phyloP scores from a whole-genome alignment of 2,113 vertebrate genomes.

The Oreamnos americanus region DNA sequence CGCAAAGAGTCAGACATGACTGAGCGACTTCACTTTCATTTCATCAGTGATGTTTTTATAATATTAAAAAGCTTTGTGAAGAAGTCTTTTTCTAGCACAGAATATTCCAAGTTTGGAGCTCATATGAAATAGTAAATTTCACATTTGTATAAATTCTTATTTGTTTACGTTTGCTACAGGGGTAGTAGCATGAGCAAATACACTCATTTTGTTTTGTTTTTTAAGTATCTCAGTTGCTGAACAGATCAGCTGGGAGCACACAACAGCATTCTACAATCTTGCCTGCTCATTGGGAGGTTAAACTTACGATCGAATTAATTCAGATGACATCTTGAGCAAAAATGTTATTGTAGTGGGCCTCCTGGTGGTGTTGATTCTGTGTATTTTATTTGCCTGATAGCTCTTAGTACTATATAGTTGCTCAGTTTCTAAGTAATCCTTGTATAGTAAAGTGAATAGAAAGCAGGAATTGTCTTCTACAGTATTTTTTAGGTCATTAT shows the following conservation, averaged over 20 bases:
- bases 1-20: background rate
- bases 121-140: background rate
- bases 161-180: background rate
- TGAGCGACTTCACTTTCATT: background rate
- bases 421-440: background rate
- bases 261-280: background rate
- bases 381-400: background rate
- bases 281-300: background rate
- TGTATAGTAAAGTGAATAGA: background rate
- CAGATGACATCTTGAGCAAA: background rate
- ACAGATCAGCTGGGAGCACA: background rate
- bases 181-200: background rate
- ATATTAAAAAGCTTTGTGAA: background rate
- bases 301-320: background rate
- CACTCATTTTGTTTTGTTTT: background rate
- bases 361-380: background rate
- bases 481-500: background rate
- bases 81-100: background rate
- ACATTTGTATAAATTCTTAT: background rate
- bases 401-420: background rate
- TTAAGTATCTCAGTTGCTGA: background rate
- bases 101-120: background rate
- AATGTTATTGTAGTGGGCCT: background rate
- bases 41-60: background rate
- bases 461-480: background rate